Evolutionary conservation across 2,888 invertebrate species (phyloP), one percentile per base, ranked within the genome.

Genomic region (Limnephilus marmoratus): DNA sequence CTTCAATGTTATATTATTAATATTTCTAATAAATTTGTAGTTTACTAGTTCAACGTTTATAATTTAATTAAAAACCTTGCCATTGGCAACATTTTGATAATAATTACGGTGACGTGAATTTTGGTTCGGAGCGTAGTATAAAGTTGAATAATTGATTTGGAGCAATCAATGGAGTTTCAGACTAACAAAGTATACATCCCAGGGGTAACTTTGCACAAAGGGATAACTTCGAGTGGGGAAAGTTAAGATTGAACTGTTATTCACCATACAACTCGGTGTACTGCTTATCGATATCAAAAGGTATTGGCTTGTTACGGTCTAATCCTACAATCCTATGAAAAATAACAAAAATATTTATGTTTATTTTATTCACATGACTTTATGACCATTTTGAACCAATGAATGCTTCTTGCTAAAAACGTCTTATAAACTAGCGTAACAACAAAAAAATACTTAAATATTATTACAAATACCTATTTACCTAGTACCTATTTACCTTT

Each of bases 111-210:
- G 45, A 81, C 34, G 91, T 45, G 29, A 87, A 49, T 81, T 91
- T 86, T 37, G 80, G 41, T 31, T 81, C 87, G 86, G 87, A 29
- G 81, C 5, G 91, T 41, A 86, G 81, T 87, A 86, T 85, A 91
- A 81, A 86, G 81, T 91, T 91, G 49, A 91, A 87, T 87, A 87
- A 91, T 91, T 91, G 91, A 91, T 91, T 91, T 81, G 41, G 34
- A 86, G 91, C 49, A 86, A 91, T 91, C 91, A 91, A 91, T 91
- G 81, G 91, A 86, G 91, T 91, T 81, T 86, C 68, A 37, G 86
- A 86, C 91, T 91, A 91, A 86, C 91, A 91, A 86, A 86, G 91
- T 91, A 91, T 45, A 87, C 86, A 81, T 81, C 86, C 86, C 81
- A 45, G 81, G 85, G 91, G 91, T 81, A 91, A 91, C 80, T 91